Conservation (phyloP, 2,113 vertebrate genomes). For the Ranitomeya imitator region DNA sequence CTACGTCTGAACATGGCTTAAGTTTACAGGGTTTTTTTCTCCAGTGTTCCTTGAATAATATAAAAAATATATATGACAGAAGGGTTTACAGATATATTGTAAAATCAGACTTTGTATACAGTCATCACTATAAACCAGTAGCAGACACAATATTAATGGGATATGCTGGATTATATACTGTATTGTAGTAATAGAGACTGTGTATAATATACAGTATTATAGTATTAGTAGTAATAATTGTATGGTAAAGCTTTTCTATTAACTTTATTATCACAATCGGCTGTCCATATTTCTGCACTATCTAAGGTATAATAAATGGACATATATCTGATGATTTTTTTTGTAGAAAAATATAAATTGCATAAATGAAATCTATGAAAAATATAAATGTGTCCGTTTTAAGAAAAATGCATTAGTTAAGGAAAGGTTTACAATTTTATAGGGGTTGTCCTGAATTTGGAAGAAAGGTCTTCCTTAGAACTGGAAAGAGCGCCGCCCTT, state of each 20-base stretch:
- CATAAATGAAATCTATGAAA: constrained; percentile 4
- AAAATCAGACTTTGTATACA: too few species aligned
- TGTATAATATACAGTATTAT: background rate
- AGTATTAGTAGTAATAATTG: background rate
- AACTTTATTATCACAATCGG: background rate
- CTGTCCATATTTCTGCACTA: background rate
- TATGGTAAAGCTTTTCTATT: background rate
- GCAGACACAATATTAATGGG: background rate
- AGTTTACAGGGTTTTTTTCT: too few species aligned
- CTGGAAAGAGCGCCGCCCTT: background rate
- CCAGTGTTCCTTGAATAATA: too few species aligned
- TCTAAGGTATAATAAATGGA: background rate
- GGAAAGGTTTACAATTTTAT: background rate
- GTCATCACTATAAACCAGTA: background rate
- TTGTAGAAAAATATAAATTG: constrained; percentile 36
- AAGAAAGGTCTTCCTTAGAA: background rate
- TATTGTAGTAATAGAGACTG: background rate
- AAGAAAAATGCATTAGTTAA: background rate
- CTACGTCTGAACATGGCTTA: too few species aligned
- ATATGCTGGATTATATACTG: background rate
- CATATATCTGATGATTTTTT: background rate
- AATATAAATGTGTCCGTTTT: constrained; percentile 1
- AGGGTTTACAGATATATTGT: too few species aligned
- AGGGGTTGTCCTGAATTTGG: background rate
- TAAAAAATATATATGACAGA: too few species aligned